Evolutionary conservation across 2,888 invertebrate genomes (phyloP).

Genomic region (Nematopogon swammerdamellus): DNA sequence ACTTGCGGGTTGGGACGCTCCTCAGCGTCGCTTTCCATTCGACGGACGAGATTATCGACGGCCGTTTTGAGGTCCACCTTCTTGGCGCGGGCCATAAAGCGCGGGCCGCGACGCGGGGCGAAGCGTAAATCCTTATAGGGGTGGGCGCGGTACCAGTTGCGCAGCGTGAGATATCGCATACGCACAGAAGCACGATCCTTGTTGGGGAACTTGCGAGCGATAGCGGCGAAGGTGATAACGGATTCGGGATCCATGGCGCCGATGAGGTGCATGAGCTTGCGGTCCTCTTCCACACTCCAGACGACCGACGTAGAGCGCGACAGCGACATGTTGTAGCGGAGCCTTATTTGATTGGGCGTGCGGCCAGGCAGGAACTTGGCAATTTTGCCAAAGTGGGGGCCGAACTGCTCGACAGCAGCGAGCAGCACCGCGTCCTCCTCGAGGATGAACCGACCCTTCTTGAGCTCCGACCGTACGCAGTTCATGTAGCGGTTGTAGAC

Average conservation of each 20-base stretch:
- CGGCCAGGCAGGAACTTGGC: neutral
- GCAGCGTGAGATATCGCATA: neutral
- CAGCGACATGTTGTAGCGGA: neutral
- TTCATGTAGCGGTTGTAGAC: conserved; percentile 36
- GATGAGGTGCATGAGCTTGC: neutral
- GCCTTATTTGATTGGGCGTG: neutral
- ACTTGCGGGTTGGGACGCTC: too few relatives aligned
- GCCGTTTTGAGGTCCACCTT: neutral
- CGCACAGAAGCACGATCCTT: neutral
- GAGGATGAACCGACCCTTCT: conserved; percentile 45
- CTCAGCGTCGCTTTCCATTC: neutral
- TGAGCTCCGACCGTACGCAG: conserved; percentile 17
- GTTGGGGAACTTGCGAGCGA: neutral
- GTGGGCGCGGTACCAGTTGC: neutral
- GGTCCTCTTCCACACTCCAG: neutral
- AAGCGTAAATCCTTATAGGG: neutral
- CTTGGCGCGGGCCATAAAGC: neutral
- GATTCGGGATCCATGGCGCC: neutral
- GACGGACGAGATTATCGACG: neutral
- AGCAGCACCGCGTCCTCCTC: conserved; percentile 53
- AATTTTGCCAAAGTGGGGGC: conserved; percentile 32
- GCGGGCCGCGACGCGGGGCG: neutral
- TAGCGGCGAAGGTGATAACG: neutral
- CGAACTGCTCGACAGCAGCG: conserved; percentile 48
- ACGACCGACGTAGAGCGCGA: neutral